Evolutionary conservation across 2,113 vertebrate species (phyloP), one percentile per base, ranked within the genome.

Genomic region (Lonchura striata): DNA sequence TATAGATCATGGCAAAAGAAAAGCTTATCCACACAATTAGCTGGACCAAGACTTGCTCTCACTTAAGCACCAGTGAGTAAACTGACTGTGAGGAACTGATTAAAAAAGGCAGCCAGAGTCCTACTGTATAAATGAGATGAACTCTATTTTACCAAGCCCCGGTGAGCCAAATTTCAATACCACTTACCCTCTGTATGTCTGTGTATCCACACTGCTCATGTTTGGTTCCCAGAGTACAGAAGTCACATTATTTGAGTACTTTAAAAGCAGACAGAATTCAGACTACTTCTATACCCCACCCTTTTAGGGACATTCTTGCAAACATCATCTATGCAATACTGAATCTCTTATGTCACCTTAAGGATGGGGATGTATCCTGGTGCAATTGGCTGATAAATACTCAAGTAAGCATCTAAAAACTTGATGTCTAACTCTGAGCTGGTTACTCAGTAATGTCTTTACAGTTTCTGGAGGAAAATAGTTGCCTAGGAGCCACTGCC

Each of bases 11-110:
- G 22, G 69, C 30, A 75, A 88, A 81, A 66, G 49, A 92, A 70
- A 61, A 75, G 23, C 27, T 88, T 76, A 68, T 82, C 84, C 66
- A 82, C 56, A 86, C 47, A 91, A 89, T 66, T 70, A 74, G 33
- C 77, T 66, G 60, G 35, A 64, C 23, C 4, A 6, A 81, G 35
- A 25, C 13, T 54, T 54, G 28, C 42, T 82, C 76, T 88, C 54
- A 53, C 66, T 50, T 17, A 74, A 83, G 23, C 28, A 49, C 28
- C 15, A 65, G 24, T 39, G 42, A 65, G 33, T 28, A 81, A 81
- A 63, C 47, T 74, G 64, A n/a, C 59, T n/a, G 46, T 22, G 64
- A 86, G 42, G 49, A 89, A 19, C 18, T 42, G 33, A 85, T 63
- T 79, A 15, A 75, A 88, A 79, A n/a, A 81, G 35, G 11, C 24